Evolutionary conservation across 2,888 invertebrate species (phyloP).

Genomic region (Scaptomyza caliginosa): DNA sequence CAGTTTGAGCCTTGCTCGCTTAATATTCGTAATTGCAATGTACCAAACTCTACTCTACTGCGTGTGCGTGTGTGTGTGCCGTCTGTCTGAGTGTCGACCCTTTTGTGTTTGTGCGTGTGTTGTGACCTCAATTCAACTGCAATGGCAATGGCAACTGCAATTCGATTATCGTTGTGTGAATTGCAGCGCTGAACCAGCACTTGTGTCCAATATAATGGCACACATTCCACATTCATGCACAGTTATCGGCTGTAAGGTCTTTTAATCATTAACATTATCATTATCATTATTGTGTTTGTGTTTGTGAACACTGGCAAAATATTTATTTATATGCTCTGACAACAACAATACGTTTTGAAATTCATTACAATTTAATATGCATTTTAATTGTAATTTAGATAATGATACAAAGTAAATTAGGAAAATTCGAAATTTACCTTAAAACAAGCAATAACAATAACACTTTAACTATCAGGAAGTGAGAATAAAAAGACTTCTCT

Average conservation of each 20-base stretch:
- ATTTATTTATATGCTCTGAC: not conserved
- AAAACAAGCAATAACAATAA: too few species aligned
- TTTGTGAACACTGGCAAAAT: not conserved
- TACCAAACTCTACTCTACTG: conserved; percentile 23
- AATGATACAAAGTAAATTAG: too few species aligned
- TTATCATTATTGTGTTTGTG: conserved; percentile 3
- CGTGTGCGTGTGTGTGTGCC: conserved; percentile 8
- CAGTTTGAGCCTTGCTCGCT: conserved; percentile 29
- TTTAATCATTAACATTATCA: not conserved
- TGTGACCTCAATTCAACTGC: conserved; percentile 40
- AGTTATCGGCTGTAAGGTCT: conserved; percentile 2
- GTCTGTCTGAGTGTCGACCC: not conserved
- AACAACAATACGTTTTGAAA: not conserved
- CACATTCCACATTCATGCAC: conserved; percentile 17
- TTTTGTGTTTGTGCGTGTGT: conserved; percentile 2
- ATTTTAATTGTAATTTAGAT: too few species aligned
- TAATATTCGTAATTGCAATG: conserved; percentile 49
- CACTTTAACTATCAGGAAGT: too few species aligned
- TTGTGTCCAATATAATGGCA: conserved; percentile 19
- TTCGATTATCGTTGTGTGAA: conserved; percentile 44
- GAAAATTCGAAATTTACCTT: too few species aligned
- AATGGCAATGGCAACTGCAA: conserved; percentile 30
- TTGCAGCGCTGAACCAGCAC: conserved; percentile 30
- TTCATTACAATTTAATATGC: not conserved
- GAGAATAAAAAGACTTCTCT: too few species aligned